phyloP scores from a whole-genome alignment of 2,113 vertebrate species.

The Apodemus speciosus region DNA sequence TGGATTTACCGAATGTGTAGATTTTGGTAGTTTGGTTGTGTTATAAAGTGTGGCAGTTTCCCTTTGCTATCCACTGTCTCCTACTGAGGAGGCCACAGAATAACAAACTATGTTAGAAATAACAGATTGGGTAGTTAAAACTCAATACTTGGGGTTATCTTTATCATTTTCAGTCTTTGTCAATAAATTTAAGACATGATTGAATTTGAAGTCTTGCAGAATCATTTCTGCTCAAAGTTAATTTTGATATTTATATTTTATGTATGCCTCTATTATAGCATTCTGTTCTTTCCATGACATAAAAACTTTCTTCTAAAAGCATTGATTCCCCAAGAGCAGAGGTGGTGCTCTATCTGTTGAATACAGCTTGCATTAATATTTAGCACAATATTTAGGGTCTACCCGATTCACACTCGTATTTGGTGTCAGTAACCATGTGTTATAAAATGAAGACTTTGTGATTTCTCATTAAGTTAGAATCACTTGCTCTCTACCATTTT shows the following conservation, averaged over 20 bases:
- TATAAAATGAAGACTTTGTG: constrained; percentile 8
- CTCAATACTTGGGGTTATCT: background rate
- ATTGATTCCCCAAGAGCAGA: background rate
- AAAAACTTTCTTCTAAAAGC: background rate
- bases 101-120: background rate
- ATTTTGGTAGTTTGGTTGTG: background rate
- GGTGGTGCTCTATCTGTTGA: background rate
- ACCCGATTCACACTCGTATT: background rate
- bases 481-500: constrained; percentile 42
- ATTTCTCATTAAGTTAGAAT: constrained; percentile 34
- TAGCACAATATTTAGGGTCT: background rate
- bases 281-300: background rate
- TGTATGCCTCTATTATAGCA: background rate
- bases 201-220: background rate
- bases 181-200: constrained; percentile 27
- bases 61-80: background rate
- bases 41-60: background rate
- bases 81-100: background rate
- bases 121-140: background rate
- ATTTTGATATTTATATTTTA: constrained; percentile 1
- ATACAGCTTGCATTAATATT: no score
- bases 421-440: background rate
- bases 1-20: background rate
- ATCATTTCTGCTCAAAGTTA: constrained; percentile 18
- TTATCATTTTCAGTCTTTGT: background rate